Percentiles rank a stretch among this genome's conserved stretches.
Evolutionary conservation across 2,888 invertebrate species (phyloP).

Genomic region (Orthosia incerta): DNA sequence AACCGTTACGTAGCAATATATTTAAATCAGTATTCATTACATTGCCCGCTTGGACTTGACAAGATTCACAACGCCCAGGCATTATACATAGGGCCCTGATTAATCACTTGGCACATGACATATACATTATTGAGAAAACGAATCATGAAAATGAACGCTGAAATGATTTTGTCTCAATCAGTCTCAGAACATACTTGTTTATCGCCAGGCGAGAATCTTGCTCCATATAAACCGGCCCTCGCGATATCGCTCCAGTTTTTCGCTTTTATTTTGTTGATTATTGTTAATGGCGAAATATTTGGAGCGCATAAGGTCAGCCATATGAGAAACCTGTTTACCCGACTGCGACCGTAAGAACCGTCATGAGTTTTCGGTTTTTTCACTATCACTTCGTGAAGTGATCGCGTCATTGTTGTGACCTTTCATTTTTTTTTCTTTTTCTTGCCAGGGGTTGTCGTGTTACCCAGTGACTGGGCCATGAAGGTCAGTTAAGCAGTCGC

Average conservation of each 20-base stretch:
- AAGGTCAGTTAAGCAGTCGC: too few species aligned
- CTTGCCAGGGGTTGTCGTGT: background rate
- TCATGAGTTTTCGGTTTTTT: conserved; percentile 10
- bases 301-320: conserved; percentile 24
- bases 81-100: too few species aligned
- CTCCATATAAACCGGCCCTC: background rate
- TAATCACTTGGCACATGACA: too few species aligned
- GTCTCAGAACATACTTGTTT: background rate
- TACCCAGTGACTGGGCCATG: too few species aligned
- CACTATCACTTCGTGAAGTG: conserved; percentile 1
- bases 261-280: conserved; percentile 11
- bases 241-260: background rate
- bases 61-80: too few species aligned
- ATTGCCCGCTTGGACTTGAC: too few species aligned
- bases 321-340: conserved; percentile 12
- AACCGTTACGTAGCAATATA: too few species aligned
- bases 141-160: too few species aligned
- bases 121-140: too few species aligned
- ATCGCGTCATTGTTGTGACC: background rate
- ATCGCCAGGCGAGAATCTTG: background rate
- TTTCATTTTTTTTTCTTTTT: background rate
- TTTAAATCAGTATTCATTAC: too few species aligned
- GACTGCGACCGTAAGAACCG: background rate
- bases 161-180: too few species aligned
- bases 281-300: conserved; percentile 15